Evolutionary conservation across 2,113 vertebrate genomes (phyloP).

Genomic region (Cryptomyrus ogoouensis): DNA sequence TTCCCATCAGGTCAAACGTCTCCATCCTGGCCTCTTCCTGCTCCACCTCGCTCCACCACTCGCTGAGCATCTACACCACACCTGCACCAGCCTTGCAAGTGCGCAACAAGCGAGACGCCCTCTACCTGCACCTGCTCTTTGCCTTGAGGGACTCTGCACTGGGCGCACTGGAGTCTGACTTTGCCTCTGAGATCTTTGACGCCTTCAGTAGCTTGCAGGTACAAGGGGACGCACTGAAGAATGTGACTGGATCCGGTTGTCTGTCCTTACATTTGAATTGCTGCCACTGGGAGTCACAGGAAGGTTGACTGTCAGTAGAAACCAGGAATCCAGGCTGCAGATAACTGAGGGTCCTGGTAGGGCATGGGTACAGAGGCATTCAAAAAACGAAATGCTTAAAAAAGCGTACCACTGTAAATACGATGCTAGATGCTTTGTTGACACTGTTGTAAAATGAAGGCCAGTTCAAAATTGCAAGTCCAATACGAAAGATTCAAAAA

Average conservation of each 20-base stretch:
- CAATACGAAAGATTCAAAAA: background rate
- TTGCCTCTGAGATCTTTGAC: slow-evolving; percentile 65
- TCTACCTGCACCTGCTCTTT: slow-evolving; percentile 75
- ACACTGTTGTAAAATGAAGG: background rate
- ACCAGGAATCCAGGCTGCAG: background rate
- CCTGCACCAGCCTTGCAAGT: slow-evolving; percentile 51
- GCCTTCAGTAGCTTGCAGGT: slow-evolving; percentile 66
- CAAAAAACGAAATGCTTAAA: background rate
- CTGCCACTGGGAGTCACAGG: background rate
- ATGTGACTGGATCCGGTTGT: background rate
- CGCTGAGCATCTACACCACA: slow-evolving; percentile 62
- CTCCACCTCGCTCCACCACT: slow-evolving; percentile 22
- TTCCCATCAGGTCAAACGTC: slow-evolving; percentile 58
- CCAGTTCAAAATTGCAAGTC: background rate
- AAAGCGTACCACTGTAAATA: background rate
- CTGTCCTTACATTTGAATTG: background rate
- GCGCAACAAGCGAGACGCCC: slow-evolving; percentile 48
- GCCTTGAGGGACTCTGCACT: slow-evolving; percentile 63
- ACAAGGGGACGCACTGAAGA: background rate
- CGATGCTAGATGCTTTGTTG: background rate
- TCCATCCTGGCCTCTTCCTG: slow-evolving; percentile 53
- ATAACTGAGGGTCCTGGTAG: background rate
- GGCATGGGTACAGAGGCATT: background rate
- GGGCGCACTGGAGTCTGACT: slow-evolving; percentile 69
- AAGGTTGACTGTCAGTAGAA: background rate